These are phyloP conservation scores for Achroia grisella DNA, from an alignment of 1,140 invertebrate species.

Conservation along the genomic window DNA sequence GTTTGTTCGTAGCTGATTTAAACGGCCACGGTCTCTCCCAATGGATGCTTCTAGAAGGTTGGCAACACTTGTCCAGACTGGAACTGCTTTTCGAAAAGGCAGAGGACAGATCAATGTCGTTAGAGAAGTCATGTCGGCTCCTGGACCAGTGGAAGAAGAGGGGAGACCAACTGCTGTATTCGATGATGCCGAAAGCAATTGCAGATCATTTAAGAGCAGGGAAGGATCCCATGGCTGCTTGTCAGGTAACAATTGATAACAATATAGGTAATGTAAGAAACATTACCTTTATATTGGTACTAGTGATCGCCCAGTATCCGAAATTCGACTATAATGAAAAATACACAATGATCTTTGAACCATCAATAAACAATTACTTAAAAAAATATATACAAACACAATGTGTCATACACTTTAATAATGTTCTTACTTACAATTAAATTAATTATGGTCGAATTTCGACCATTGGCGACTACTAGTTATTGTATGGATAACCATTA, in stretches of 20 bases:
- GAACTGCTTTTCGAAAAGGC: conserved; percentile 88
- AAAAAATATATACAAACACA: too few species aligned
- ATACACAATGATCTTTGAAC: too few species aligned
- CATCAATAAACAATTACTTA: too few species aligned
- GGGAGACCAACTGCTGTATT: conserved; percentile 91
- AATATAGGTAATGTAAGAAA: too few species aligned
- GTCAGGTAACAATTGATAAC: conserved; percentile 75
- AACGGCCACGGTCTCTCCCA: conserved; percentile 89
- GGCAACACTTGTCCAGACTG: conserved; percentile 90
- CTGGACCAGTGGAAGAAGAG: conserved; percentile 89
- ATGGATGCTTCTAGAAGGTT: conserved; percentile 89
- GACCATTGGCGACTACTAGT: too few species aligned
- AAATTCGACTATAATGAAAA: too few species aligned
- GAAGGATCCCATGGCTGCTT: conserved; percentile 82
- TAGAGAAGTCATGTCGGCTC: conserved; percentile 81
- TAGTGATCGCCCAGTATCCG: too few species aligned
- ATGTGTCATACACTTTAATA: too few species aligned
- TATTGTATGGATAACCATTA: too few species aligned
- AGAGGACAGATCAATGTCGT: conserved; percentile 81
- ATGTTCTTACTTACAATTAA: too few species aligned
- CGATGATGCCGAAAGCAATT: conserved; percentile 88
- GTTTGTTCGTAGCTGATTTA: conserved; percentile 88
- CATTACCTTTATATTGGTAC: too few species aligned
- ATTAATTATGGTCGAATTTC: too few species aligned
- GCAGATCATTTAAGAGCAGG: conserved; percentile 76